Evolutionary conservation across 2,113 vertebrate species (phyloP).

Genomic region (Python bivittatus): DNA sequence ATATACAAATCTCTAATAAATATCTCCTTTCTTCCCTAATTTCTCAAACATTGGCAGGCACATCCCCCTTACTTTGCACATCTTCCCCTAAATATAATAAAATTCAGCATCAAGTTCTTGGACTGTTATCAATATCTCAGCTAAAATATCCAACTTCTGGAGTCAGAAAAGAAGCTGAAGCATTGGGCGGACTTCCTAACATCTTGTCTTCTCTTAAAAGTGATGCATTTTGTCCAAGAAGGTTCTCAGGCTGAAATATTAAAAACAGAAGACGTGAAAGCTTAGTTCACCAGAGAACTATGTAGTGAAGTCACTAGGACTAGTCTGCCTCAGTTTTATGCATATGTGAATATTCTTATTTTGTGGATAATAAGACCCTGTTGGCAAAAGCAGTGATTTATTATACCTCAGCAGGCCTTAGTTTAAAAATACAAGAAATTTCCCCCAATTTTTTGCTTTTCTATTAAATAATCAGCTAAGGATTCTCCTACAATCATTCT

Average conservation of each 20-base stretch:
- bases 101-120: background rate
- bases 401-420: background rate
- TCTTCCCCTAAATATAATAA: background rate
- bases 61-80: background rate
- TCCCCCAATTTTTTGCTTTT: background rate
- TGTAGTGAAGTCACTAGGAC: background rate
- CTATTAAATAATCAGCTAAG: background rate
- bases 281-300: background rate
- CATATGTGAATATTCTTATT: background rate
- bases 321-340: background rate
- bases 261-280: slow-evolving; percentile 15
- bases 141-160: background rate
- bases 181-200: background rate
- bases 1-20: no score
- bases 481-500: background rate
- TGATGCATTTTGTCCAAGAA: background rate
- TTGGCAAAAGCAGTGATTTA: background rate
- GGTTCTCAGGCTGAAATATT: background rate
- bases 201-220: background rate
- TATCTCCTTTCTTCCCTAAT: background rate
- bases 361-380: background rate
- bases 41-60: background rate
- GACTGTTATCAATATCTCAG: background rate
- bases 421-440: background rate
- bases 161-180: background rate